Evolutionary conservation across 2,888 invertebrate species (phyloP), one percentile per base, ranked within the genome.

Genomic region (Athalia cordata): DNA sequence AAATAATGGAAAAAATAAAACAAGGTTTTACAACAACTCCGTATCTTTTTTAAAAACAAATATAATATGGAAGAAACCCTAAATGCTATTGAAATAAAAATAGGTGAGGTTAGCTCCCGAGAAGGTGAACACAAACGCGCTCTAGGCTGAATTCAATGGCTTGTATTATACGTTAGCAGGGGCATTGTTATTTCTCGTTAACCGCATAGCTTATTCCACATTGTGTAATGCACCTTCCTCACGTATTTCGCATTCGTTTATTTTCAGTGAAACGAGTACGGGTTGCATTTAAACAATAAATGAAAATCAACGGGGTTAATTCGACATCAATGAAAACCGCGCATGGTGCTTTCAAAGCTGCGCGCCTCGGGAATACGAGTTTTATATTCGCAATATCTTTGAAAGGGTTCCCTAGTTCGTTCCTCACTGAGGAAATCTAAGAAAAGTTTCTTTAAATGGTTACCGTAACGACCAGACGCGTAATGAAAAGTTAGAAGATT

Each of bases 291-390:
- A 55, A 52, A 68, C 43, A 59, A 72, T 72, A 8, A 45, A 7
- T 13, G 9, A 55, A 8, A 68, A 55, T 29, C 45, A 65, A 7
- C 45, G 9, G 64, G 9, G 45, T 65, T 72, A 57, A 72, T 72
- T 59, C 45, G 13, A 59, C 47, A 59, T 72, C 59, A 59, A 72
- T 72, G 72, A 72, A 47, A 72, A 57, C 45, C 57, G n/a, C 57
- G 9, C 55, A 6, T 1, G 11, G 57, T 59, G 72, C n/a, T 52
- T 52, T 52, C 52, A 52, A 3, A 68, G 52, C 43, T n/a, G 29
- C 47, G n/a, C 47, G 4, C 68, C 55, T 55, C 29, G 29, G 29
- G 29, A 29, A 0, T 29, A 29, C 29, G 29, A 2, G 29, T 29
- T 29, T 29, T 29, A 29, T 29, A 29, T 68, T 4, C 55, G 5